Evolutionary conservation across 2,888 invertebrate genomes (phyloP).

Genomic region (Vesta saturnalis): DNA sequence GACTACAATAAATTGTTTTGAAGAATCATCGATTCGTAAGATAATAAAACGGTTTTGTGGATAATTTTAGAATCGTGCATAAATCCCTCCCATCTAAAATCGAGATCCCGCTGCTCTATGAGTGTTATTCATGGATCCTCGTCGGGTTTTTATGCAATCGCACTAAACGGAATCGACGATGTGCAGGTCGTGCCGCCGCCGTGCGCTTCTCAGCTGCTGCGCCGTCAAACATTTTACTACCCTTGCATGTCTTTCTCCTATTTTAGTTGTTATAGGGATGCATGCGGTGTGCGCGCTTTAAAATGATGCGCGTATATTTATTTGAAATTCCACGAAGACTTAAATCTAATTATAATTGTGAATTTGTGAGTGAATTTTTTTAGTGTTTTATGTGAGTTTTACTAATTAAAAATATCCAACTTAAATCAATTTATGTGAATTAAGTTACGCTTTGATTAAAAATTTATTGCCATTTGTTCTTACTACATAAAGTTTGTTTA

Average conservation of each 20-base stretch:
- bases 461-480: too few species aligned
- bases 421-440: background rate
- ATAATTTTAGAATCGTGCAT: constrained; percentile 24
- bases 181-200: constrained; percentile 48
- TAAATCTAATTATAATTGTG: background rate
- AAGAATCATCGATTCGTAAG: background rate
- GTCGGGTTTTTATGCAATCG: constrained; percentile 39
- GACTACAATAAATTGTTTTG: too few species aligned
- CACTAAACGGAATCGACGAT: constrained; percentile 31
- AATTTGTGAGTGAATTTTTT: background rate
- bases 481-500: too few species aligned
- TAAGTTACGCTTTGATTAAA: too few species aligned
- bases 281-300: constrained; percentile 23
- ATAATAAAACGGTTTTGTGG: background rate
- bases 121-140: constrained; percentile 17
- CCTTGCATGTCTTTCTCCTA: constrained; percentile 28
- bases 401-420: too few species aligned
- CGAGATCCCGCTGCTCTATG: constrained; percentile 25
- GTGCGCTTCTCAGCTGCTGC: constrained; percentile 37
- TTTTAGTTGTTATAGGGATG: constrained; percentile 24
- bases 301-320: constrained; percentile 23
- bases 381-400: background rate
- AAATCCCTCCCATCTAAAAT: constrained; percentile 14
- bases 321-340: constrained; percentile 15
- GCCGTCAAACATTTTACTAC: constrained; percentile 23